Evolutionary conservation across 2,888 invertebrate genomes (phyloP).

Genomic region (Acleris cristana): DNA sequence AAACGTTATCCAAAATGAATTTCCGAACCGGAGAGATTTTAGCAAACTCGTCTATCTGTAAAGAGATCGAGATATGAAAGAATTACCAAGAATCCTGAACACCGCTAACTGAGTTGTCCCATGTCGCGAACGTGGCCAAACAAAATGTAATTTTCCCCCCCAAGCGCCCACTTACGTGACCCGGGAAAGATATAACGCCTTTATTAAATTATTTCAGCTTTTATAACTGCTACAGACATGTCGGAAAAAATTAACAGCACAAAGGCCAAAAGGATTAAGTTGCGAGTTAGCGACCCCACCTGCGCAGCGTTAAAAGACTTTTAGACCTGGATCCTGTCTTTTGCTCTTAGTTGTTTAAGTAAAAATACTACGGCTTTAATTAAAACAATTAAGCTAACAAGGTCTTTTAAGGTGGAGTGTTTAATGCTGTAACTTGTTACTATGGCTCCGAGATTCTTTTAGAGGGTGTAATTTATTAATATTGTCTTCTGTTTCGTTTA

Average conservation of each 20-base stretch:
- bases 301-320: constrained; percentile 30
- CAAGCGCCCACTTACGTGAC: constrained; percentile 81
- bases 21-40: constrained; percentile 40
- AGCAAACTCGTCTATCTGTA: constrained; percentile 52
- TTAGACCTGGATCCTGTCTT: constrained; percentile 21
- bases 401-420: constrained; percentile 30
- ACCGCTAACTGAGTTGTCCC: constrained; percentile 81
- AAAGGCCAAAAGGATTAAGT: constrained; percentile 65
- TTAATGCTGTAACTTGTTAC: constrained; percentile 26
- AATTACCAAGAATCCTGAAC: constrained; percentile 74
- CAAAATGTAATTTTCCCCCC: constrained; percentile 81
- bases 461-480: not conserved
- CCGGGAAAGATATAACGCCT: constrained; percentile 79
- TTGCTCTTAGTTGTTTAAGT: constrained; percentile 27
- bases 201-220: constrained; percentile 81
- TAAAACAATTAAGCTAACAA: constrained; percentile 36
- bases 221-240: constrained; percentile 70
- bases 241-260: constrained; percentile 65
- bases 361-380: constrained; percentile 37
- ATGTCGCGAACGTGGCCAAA: constrained; percentile 78
- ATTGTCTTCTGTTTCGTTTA: not conserved
- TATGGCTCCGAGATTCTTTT: not conserved
- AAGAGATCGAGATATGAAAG: constrained; percentile 75
- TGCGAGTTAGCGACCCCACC: constrained; percentile 39
- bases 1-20: constrained; percentile 5